Percentiles rank a stretch among this genome's conserved stretches.
Evolutionary conservation across 64 coral and sea anemone species (phyloP).

Genomic region (Montipora sp.): DNA sequence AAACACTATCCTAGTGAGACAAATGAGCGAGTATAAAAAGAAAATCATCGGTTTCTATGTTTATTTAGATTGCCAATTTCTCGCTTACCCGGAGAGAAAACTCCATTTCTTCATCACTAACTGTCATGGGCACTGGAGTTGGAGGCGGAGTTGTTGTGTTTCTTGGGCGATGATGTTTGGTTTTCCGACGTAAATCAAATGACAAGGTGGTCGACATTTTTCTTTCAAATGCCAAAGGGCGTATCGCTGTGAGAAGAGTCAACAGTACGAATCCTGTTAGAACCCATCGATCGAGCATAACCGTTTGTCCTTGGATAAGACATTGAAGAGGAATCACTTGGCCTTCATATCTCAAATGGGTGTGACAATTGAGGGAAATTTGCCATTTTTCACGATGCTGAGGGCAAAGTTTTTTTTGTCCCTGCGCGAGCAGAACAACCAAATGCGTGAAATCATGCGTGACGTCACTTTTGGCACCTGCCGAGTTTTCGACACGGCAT

Average conservation of each 20-base stretch:
- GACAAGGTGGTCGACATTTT: slow-evolving; percentile 70
- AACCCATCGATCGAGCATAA: slow-evolving; percentile 65
- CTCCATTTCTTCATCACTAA: slow-evolving; percentile 70
- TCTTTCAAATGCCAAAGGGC: neutral
- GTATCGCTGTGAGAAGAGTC: neutral
- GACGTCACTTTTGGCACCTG: slow-evolving; percentile 59
- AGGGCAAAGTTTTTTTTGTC: slow-evolving; percentile 16
- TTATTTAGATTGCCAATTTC: too few species aligned
- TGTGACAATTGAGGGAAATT: neutral
- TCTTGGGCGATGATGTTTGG: slow-evolving; percentile 70
- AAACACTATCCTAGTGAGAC: neutral
- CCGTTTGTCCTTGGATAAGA: slow-evolving; percentile 15
- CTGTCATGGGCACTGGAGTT: neutral
- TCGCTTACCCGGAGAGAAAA: slow-evolving; percentile 75
- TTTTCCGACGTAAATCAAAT: slow-evolving; percentile 73
- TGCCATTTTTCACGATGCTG: neutral
- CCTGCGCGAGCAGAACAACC: neutral
- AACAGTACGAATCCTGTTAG: neutral
- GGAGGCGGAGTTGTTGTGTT: neutral
- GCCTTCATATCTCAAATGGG: neutral
- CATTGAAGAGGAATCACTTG: slow-evolving; percentile 37
- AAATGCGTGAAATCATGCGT: slow-evolving; percentile 52
- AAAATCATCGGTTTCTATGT: too few species aligned
- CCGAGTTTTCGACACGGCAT: neutral
- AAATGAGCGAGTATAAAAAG: neutral